A percentile compares a stretch with the other conserved stretches of the same genome.
Evolutionary conservation across 2,888 invertebrate species (phyloP).

Genomic region (Steinernema carpocapsae): DNA sequence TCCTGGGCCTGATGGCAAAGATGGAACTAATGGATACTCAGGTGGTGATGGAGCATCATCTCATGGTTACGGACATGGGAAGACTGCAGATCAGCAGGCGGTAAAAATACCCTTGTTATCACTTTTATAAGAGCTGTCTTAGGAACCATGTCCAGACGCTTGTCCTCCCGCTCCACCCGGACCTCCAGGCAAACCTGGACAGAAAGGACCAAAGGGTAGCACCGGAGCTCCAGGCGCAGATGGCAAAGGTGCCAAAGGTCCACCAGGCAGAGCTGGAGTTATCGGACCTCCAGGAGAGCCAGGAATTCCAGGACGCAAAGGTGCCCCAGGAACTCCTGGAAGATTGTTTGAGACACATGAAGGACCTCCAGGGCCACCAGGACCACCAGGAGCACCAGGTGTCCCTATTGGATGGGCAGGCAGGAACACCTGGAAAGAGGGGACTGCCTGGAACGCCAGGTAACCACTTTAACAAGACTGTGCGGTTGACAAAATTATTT

Average conservation of each 20-base stretch:
- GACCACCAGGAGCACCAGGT: background rate
- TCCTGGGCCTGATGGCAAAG: background rate
- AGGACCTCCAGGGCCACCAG: background rate
- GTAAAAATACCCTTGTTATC: too few species aligned
- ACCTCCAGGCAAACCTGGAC: background rate
- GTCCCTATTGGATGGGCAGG: background rate
- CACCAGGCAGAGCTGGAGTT: background rate
- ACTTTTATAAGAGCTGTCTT: too few species aligned
- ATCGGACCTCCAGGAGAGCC: conserved; percentile 7
- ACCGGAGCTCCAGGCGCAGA: background rate
- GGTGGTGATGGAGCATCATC: background rate
- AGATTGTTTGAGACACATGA: background rate
- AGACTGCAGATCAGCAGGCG: too few species aligned
- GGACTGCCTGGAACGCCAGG: conserved; percentile 30
- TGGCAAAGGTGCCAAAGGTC: background rate
- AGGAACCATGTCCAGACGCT: background rate
- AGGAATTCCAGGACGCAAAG: conserved; percentile 20
- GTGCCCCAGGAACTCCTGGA: background rate
- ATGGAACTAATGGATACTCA: background rate
- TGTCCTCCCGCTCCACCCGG: background rate
- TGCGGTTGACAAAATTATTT: too few species aligned
- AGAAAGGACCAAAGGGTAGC: too few species aligned
- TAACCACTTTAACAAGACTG: background rate
- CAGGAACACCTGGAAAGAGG: background rate
- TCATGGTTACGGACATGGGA: background rate